Evolutionary conservation across 2,797 vertebrate genomes (phyloP), one percentile per base, ranked within the genome.

Genomic region (Schizopygopsis malacanthus): DNA sequence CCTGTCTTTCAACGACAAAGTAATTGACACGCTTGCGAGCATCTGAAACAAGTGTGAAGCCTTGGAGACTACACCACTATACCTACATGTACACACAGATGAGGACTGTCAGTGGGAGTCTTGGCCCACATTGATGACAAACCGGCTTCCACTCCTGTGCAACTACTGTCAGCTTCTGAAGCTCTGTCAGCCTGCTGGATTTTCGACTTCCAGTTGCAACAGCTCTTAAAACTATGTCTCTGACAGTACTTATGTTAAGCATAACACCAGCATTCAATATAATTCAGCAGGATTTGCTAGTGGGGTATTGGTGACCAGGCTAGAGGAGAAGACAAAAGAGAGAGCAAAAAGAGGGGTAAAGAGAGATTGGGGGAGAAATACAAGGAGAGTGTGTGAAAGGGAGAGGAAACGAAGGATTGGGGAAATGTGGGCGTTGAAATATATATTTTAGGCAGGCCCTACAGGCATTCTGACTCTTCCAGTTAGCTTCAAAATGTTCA

Each of bases 401-500:
- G 13, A 45, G 22, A 65, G 75, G 72, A 73, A 77, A 79, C 52
- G 71, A 70, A 54, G 73, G 67, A 69, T 50, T 80, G 73, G 77
- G 86, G 85, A 63, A 54, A 79, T 10, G 79, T 86, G 77, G 84
- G 90, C 59, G 87, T 80, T 77, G 47, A 86, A 73, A 85, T 69
- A 83, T 43, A 77, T 86, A 89, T 90, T 90, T 91, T 86, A 50
- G 61, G 87, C 79, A 89, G 67, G 78, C 86, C 88, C 87, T 88
- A 80, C 78, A 86, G 90, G 86, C 88, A 88, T 85, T 81, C 63
- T 85, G 89, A 87, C 89, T 88, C 71, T 75, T 89, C 43, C 81
- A 65, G 87, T 89, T 89, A 90, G 70, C 85, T 84, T 90, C 86
- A 89, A 88, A 89, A 81, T 41, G 67, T 82, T 88, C 79, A 85